Conservation (phyloP, 1,140 invertebrate species). For the Zaprionus gabonicus region DNA sequence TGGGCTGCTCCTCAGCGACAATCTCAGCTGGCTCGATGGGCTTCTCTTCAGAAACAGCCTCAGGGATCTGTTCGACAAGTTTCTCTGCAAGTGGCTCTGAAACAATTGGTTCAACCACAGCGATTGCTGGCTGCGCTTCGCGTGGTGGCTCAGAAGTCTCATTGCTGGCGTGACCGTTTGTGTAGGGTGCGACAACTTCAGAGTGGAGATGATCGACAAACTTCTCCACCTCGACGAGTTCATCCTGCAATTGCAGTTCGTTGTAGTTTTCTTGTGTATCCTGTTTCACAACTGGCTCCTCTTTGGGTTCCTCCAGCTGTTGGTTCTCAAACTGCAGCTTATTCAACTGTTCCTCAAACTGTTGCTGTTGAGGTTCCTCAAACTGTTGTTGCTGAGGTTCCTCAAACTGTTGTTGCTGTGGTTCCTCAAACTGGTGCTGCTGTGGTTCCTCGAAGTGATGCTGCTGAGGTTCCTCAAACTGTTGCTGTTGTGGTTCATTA, state of each 20-base stretch:
- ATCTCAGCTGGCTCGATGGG: conserved; percentile 25
- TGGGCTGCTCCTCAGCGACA: not conserved
- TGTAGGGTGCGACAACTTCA: conserved; percentile 15
- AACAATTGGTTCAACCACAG: conserved; percentile 23
- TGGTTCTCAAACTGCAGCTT: not conserved
- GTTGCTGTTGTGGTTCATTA: not conserved
- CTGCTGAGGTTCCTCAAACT: not conserved
- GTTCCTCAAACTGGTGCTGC: not conserved
- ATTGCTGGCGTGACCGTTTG: conserved; percentile 34
- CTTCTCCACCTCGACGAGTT: conserved; percentile 44
- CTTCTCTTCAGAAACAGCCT: conserved; percentile 17
- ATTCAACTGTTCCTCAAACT: conserved; percentile 1
- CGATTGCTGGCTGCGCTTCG: conserved; percentile 6
- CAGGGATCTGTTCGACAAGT: not conserved
- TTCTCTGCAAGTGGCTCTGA: conserved; percentile 23
- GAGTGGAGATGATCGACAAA: conserved; percentile 1
- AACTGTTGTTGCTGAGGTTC: not conserved
- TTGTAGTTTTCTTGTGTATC: conserved; percentile 45
- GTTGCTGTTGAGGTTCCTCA: not conserved
- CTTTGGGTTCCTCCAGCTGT: not conserved
- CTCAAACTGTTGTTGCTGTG: not conserved
- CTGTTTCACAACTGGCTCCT: conserved; percentile 21
- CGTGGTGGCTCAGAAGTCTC: conserved; percentile 37
- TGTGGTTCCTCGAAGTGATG: conserved; percentile 3
- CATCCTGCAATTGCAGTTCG: conserved; percentile 50